Base-by-base conservation (phyloP, 2,113 vertebrate species). In the Nothobranchius furzeri region DNA sequence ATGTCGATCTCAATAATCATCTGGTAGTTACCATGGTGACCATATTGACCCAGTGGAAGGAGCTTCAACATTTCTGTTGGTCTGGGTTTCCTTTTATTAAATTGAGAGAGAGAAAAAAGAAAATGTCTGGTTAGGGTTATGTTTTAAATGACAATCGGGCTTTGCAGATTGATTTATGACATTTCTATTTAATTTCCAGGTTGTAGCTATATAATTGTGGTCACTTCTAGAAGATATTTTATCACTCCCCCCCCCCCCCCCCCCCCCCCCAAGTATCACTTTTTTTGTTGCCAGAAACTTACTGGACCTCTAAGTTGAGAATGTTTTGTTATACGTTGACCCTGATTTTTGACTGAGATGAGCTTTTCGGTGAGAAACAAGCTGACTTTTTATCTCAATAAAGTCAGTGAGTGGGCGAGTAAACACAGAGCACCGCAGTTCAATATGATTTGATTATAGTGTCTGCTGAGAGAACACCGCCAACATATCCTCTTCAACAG, bases 391-490 rank as follows among this genome's bases (percentile, higher is more conserved):
- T 55, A 63, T 56, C 54, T 73, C 57, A 73, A 74, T 74, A 83
- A 76, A 85, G 68, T 64, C 48, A n/a, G 52, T 12, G 76, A 70
- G 79, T 76, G 76, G 82, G 83, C 36, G 60, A 70, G 64, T n/a
- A 66, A 67, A 74, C 68, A 74, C 68, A 65, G 55, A 20, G 64
- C 54, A 37, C 65, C 61, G 13, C 75, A 30, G 77, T 81, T 82
- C 79, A 66, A 75, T 84, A 57, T 77, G 51, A 88, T 85, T 45
- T 60, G 68, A 86, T 85, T 83, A 75, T 15, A 53, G 43, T 55
- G 68, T 73, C 82, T 78, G 74, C 59, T 56, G 76, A 68, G 75
- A 68, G 70, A 86, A 76, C 49, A 74, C 47, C 10, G 8, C 58
- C 62, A 78, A 64, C 67, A 65, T 54, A 52, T 66, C 57, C 57